Conservation (phyloP, 2,888 invertebrate species). For the Pterobdella sp. region DNA sequence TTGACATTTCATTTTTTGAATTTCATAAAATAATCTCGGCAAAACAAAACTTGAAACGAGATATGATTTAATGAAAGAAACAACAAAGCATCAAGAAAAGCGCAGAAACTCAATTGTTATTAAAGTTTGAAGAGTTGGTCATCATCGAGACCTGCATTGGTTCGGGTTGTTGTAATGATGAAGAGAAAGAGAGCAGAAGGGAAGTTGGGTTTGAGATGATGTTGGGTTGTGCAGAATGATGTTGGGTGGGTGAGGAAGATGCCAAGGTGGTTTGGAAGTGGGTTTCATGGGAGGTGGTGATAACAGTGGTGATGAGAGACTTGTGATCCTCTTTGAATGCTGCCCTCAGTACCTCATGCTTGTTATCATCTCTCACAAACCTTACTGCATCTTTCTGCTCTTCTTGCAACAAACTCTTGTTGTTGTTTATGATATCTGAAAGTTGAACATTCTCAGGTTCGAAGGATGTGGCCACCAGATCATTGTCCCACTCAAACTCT, state of each 20-base stretch:
- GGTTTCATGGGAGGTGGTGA: background rate
- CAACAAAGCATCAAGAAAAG: too few relatives aligned
- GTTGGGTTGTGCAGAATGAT: background rate
- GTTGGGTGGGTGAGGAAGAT: background rate
- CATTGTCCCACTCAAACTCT: slow-evolving; percentile 37
- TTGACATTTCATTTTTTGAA: too few relatives aligned
- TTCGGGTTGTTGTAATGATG: background rate
- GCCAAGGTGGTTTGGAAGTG: background rate
- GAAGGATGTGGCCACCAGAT: slow-evolving; percentile 23
- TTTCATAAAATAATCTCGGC: too few relatives aligned
- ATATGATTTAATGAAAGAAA: too few relatives aligned
- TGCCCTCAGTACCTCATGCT: background rate
- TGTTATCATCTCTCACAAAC: background rate
- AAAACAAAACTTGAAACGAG: too few relatives aligned
- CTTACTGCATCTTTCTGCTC: too few relatives aligned
- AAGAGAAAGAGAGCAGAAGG: background rate
- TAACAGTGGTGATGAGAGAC: background rate
- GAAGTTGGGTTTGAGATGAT: background rate
- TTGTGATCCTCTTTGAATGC: background rate
- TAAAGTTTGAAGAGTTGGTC: background rate
- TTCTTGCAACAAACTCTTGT: too few relatives aligned
- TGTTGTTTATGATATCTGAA: slow-evolving; percentile 23
- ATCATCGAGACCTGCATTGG: background rate
- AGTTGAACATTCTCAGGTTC: background rate
- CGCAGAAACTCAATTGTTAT: too few relatives aligned